These are phyloP conservation scores for Trichomalopsis sarcophagae DNA, from an alignment of 1,140 invertebrate species.

Conservation along the genomic window DNA sequence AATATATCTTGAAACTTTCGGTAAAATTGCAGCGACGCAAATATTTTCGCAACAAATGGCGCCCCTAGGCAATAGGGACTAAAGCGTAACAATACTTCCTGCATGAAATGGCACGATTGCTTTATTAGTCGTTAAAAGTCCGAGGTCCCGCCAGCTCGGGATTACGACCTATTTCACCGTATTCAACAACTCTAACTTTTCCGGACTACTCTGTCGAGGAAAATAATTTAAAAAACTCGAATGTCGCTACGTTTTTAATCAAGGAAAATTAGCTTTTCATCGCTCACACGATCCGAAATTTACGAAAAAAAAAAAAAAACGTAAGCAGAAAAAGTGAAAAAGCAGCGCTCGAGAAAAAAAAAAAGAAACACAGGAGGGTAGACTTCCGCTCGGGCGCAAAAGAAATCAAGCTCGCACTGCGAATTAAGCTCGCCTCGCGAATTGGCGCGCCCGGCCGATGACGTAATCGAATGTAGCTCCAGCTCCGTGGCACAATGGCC, in stretches of 20 bases:
- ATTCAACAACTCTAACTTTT: too few relatives aligned
- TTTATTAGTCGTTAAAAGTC: neutral
- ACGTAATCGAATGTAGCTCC: conserved; percentile 53
- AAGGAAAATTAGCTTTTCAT: too few relatives aligned
- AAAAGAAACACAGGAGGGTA: neutral
- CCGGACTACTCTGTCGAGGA: too few relatives aligned
- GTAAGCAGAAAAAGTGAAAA: too few relatives aligned
- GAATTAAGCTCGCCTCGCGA: neutral
- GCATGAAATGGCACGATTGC: neutral
- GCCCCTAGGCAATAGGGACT: neutral
- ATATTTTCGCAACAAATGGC: neutral
- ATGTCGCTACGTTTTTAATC: too few relatives aligned
- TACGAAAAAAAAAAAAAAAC: too few relatives aligned
- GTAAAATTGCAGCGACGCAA: neutral
- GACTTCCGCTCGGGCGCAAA: neutral
- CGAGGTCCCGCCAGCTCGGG: too few relatives aligned
- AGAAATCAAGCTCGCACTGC: neutral
- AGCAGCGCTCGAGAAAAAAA: neutral
- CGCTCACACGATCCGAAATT: too few relatives aligned
- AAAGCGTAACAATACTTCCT: too few relatives aligned
- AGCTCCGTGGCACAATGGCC: conserved; percentile 53
- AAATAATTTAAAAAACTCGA: too few relatives aligned
- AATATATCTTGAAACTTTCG: neutral
- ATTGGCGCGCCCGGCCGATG: conserved; percentile 48
- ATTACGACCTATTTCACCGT: too few relatives aligned